Evolutionary conservation across 2,888 invertebrate genomes (phyloP).

Genomic region (Pocota personata): DNA sequence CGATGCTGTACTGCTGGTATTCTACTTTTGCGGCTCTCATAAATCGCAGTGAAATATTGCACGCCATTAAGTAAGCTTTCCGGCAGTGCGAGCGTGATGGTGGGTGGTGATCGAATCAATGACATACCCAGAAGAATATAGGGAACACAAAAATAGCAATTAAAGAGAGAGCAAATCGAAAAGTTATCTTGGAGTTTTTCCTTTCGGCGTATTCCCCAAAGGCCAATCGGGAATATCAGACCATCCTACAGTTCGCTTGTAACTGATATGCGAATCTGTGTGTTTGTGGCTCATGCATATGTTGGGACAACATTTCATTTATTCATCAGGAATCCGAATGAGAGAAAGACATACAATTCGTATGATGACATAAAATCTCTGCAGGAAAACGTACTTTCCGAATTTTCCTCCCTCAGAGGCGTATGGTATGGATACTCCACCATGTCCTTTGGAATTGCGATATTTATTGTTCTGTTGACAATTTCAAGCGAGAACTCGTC

Average conservation of each 20-base stretch:
- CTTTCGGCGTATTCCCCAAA: conserved; percentile 25
- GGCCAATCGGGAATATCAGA: conserved; percentile 19
- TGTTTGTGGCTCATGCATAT: conserved; percentile 43
- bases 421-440: not conserved
- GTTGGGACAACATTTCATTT: conserved; percentile 38
- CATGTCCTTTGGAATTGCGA: not conserved
- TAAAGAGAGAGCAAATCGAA: conserved; percentile 49
- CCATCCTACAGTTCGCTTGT: not conserved
- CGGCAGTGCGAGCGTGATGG: not conserved
- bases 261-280: conserved; percentile 1
- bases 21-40: conserved; percentile 37
- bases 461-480: conserved; percentile 44
- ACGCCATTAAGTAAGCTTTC: conserved; percentile 34
- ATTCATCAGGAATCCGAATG: conserved; percentile 32
- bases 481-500: not conserved
- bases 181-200: conserved; percentile 42
- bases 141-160: conserved; percentile 27
- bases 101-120: conserved; percentile 14
- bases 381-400: conserved; percentile 16
- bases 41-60: conserved; percentile 59
- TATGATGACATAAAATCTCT: conserved; percentile 32
- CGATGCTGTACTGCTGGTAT: not conserved
- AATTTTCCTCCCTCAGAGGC: not conserved
- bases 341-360: conserved; percentile 13
- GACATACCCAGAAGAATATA: conserved; percentile 16